Percentiles rank a stretch among this genome's conserved stretches.
Conservation (phyloP, 2,113 vertebrate genomes). For the Takifugu bimaculatus region DNA sequence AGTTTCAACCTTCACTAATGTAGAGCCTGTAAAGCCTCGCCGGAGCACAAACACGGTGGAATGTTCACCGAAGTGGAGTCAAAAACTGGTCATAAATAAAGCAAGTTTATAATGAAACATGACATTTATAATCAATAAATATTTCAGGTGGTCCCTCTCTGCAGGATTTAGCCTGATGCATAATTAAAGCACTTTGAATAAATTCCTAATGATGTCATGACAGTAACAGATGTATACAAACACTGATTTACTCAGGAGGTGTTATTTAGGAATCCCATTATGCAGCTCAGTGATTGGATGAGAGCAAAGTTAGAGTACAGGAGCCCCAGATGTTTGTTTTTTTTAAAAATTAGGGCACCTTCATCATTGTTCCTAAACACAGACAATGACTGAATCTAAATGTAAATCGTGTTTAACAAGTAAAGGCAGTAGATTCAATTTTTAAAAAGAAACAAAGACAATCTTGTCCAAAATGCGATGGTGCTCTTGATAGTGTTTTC, state of each 20-base stretch:
- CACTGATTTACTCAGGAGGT: constrained; percentile 24
- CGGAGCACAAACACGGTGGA: constrained; percentile 37
- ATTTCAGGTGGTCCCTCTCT: constrained; percentile 36
- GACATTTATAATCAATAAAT: constrained; percentile 28
- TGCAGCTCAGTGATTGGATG: constrained; percentile 16
- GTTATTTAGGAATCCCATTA: constrained; percentile 32
- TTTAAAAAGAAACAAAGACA: too few species aligned
- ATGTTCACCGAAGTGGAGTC: constrained; percentile 36
- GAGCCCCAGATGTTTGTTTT: background rate
- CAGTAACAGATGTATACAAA: constrained; percentile 33
- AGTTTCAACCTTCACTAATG: constrained; percentile 55
- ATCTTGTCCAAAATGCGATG: background rate
- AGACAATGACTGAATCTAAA: too few species aligned
- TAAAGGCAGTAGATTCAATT: too few species aligned
- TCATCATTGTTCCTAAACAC: too few species aligned
- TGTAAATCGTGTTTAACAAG: too few species aligned
- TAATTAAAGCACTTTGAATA: constrained; percentile 43
- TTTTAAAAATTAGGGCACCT: too few species aligned
- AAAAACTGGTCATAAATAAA: constrained; percentile 38
- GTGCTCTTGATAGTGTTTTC: too few species aligned
- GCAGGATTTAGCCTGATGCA: constrained; percentile 34
- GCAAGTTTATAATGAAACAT: background rate
- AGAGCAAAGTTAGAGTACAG: background rate
- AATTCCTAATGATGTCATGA: constrained; percentile 42
- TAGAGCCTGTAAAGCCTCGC: constrained; percentile 42